Percentiles rank a stretch among this genome's conserved stretches.
Evolutionary conservation across 2,888 invertebrate species (phyloP).

Genomic region (Philereme vetulata): DNA sequence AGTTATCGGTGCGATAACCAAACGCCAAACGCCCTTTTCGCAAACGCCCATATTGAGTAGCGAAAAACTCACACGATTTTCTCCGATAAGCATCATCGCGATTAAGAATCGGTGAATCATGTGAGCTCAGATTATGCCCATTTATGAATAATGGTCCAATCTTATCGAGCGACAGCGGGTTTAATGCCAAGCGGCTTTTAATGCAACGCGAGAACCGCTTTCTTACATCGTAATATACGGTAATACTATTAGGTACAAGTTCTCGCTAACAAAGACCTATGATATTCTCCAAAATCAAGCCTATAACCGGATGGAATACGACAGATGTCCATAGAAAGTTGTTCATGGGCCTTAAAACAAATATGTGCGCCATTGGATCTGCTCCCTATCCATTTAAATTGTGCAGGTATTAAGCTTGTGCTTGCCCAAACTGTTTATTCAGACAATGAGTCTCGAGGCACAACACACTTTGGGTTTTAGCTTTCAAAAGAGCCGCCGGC

Average conservation of each 20-base stretch:
- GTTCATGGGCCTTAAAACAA: conserved; percentile 60
- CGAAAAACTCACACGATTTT: conserved; percentile 66
- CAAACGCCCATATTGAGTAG: conserved; percentile 61
- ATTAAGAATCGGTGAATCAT: conserved; percentile 47
- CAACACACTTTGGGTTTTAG: conserved; percentile 83
- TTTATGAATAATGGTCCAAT: conserved; percentile 49
- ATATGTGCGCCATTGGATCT: conserved; percentile 60
- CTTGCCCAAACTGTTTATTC: conserved; percentile 72
- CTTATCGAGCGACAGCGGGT: conserved; percentile 34
- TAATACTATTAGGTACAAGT: conserved; percentile 20
- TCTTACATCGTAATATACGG: conserved; percentile 20
- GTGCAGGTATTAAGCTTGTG: conserved; percentile 75
- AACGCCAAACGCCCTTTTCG: conserved; percentile 65
- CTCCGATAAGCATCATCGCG: conserved; percentile 58
- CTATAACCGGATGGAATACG: conserved; percentile 38
- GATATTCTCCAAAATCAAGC: conserved; percentile 26
- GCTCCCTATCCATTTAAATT: conserved; percentile 80
- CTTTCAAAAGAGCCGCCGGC: conserved; percentile 80
- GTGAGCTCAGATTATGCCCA: conserved; percentile 43
- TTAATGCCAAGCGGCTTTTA: conserved; percentile 34
- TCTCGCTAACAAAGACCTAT: conserved; percentile 8
- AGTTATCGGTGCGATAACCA: conserved; percentile 75
- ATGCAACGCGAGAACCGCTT: conserved; percentile 20
- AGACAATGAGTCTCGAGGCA: conserved; percentile 78
- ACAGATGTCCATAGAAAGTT: conserved; percentile 50